These are phyloP conservation scores for Catalaphyllia jardinei DNA, from an alignment of 64 coral and sea anemone genomes.

Conservation along the genomic window DNA sequence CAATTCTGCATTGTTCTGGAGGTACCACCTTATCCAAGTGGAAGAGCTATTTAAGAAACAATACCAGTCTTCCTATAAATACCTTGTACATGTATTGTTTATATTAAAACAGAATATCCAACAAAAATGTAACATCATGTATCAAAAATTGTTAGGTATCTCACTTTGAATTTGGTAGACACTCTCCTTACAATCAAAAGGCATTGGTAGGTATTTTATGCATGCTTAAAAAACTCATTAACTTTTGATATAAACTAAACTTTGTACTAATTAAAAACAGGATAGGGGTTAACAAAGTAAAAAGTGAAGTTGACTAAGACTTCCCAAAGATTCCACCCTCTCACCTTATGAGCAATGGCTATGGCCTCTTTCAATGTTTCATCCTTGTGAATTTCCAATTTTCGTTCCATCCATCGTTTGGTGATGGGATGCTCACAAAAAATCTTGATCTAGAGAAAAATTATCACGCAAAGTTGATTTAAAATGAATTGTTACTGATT, in stretches of 20 bases:
- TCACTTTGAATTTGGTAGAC: too few species aligned
- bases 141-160: too few species aligned
- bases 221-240: too few species aligned
- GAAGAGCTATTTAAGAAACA: conserved; percentile 2
- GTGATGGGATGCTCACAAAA: conserved; percentile 77
- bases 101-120: too few species aligned
- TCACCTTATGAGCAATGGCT: conserved; percentile 70
- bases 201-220: too few species aligned
- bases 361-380: conserved; percentile 76
- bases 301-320: neutral
- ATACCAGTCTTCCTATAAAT: neutral
- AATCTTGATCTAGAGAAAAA: conserved; percentile 85
- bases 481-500: neutral
- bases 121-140: too few species aligned
- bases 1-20: conserved; percentile 50
- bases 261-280: too few species aligned
- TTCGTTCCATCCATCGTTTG: conserved; percentile 64
- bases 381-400: conserved; percentile 95
- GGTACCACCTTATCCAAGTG: conserved; percentile 12
- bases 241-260: too few species aligned
- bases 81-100: too few species aligned
- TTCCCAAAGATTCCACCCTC: too few species aligned
- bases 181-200: too few species aligned
- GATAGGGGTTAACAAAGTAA: neutral
- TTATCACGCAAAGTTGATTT: neutral